These are phyloP conservation scores for Platalea minor DNA, from an alignment of 2,797 vertebrate species.

Conservation along the genomic window DNA sequence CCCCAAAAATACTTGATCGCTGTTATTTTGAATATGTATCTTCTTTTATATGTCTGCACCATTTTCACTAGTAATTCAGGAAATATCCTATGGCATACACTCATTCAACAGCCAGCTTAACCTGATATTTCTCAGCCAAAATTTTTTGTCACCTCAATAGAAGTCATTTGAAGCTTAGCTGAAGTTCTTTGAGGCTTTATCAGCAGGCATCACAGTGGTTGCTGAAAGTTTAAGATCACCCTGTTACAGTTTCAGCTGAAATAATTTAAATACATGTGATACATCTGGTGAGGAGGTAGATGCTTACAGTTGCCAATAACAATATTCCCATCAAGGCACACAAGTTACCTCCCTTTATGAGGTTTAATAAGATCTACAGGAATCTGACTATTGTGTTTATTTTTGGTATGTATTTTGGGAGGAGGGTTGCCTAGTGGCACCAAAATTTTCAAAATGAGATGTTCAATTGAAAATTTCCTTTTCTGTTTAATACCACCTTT, in stretches of 20 bases:
- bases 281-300: not conserved
- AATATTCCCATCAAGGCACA: not conserved
- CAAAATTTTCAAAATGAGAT: not conserved
- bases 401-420: not conserved
- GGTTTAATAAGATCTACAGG: not conserved
- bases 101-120: not conserved
- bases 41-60: not conserved
- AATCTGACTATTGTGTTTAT: not conserved
- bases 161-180: not conserved
- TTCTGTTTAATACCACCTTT: not conserved
- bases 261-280: not conserved
- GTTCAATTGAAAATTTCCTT: not conserved
- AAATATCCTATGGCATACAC: not conserved
- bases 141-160: not conserved
- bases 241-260: not conserved
- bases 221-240: not conserved
- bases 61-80: not conserved
- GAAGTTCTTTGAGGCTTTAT: not conserved
- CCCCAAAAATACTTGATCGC: not conserved
- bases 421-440: not conserved
- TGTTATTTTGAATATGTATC: not conserved
- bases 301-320: not conserved
- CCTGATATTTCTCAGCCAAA: not conserved
- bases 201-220: not conserved
- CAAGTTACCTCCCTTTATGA: not conserved